Evolutionary conservation across 2,113 vertebrate genomes (phyloP).

Genomic region (Glaucidium brasilianum): DNA sequence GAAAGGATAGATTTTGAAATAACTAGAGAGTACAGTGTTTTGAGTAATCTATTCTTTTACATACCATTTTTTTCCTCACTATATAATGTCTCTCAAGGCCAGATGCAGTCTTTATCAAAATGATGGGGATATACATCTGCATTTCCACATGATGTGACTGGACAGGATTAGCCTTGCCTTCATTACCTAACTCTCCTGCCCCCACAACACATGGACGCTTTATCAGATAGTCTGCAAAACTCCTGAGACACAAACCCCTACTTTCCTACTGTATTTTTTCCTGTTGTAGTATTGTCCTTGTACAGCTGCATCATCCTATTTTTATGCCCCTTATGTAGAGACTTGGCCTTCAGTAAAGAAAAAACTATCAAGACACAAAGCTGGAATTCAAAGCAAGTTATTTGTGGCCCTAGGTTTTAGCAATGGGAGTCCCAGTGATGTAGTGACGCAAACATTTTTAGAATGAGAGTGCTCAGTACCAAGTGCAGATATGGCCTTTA

Average conservation of each 20-base stretch:
- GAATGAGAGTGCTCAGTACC: background rate
- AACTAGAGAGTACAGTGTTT: background rate
- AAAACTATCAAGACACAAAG: background rate
- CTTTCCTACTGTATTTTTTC: background rate
- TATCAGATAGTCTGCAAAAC: background rate
- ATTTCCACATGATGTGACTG: background rate
- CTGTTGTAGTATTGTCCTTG: background rate
- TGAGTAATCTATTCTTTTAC: background rate
- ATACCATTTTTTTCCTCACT: background rate
- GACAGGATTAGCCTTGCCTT: background rate
- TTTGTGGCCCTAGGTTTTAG: background rate
- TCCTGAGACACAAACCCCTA: background rate
- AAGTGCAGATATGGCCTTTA: background rate
- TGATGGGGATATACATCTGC: background rate
- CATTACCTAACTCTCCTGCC: background rate
- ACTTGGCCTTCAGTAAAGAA: background rate
- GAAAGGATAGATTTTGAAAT: background rate
- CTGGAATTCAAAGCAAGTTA: background rate
- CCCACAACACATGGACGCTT: background rate
- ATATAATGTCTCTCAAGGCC: background rate
- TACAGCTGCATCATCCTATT: background rate
- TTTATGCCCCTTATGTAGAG: background rate
- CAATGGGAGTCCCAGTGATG: background rate
- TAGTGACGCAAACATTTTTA: background rate
- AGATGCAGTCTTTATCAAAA: background rate